Evolutionary conservation across 1,140 invertebrate genomes (phyloP).

Genomic region (Oryzaephilus surinamensis): DNA sequence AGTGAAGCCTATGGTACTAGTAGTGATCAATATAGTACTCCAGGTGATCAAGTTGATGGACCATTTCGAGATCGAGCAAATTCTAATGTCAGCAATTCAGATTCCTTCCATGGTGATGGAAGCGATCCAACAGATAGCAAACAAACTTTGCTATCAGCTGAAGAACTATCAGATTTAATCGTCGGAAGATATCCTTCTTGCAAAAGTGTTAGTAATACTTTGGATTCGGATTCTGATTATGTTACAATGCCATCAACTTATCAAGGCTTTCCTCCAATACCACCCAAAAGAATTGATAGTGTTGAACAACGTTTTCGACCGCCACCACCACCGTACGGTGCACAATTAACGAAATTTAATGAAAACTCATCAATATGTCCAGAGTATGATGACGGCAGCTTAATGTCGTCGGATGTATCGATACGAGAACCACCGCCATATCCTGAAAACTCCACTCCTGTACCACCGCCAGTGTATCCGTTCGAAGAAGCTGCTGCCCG

Average conservation of each 20-base stretch:
- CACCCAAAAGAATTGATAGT: slow-evolving; percentile 53
- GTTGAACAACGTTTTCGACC: slow-evolving; percentile 29
- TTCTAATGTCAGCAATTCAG: slow-evolving; percentile 60
- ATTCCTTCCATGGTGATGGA: slow-evolving; percentile 73
- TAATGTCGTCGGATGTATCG: slow-evolving; percentile 19
- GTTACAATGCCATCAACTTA: slow-evolving; percentile 66
- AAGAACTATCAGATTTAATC: slow-evolving; percentile 70
- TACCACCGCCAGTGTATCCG: slow-evolving; percentile 23
- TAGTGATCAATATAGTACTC: slow-evolving; percentile 26
- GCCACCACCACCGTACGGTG: slow-evolving; percentile 40
- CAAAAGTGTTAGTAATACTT: slow-evolving; percentile 68
- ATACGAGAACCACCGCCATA: slow-evolving; percentile 46
- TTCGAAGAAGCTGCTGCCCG: slow-evolving; percentile 52
- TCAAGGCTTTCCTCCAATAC: slow-evolving; percentile 49
- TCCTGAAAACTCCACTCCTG: slow-evolving; percentile 38
- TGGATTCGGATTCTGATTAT: slow-evolving; percentile 82
- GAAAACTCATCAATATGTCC: slow-evolving; percentile 5
- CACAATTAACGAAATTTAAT: slow-evolving; percentile 30
- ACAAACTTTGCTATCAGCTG: slow-evolving; percentile 62
- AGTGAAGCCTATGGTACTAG: too few species aligned
- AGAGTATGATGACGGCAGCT: slow-evolving; percentile 18
- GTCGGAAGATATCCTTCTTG: slow-evolving; percentile 68
- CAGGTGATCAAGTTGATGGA: slow-evolving; percentile 42
- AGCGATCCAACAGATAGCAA: slow-evolving; percentile 70
- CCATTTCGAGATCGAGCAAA: slow-evolving; percentile 54